Base-by-base conservation (phyloP, 2,797 vertebrate species). In the Nannoperca australis region DNA sequence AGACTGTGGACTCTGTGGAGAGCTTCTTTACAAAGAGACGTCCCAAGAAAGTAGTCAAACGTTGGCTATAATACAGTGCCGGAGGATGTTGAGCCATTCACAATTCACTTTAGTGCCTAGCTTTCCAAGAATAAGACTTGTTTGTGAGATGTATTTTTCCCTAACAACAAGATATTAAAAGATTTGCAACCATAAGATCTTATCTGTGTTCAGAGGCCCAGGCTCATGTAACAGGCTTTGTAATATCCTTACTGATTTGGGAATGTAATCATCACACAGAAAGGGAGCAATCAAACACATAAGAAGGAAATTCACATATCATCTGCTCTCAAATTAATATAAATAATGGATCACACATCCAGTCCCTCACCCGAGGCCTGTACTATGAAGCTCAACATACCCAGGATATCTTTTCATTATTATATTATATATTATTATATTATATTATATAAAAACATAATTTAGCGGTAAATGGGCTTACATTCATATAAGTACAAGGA, bases 21-120 rank as follows among this genome's bases (percentile, higher is more conserved):
- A 17, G 42, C 36, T 83, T 71, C 49, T 78, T 72, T 58, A 71
- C 58, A 70, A 36, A 64, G 20, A 34, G 49, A 47, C 10, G 32
- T 42, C 50, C 54, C 55, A 61, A 70, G 67, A 40, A 73, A 47
- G 34, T 32, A 70, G 66, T 66, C 7, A 49, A 17, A 6, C 8
- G 11, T 45, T 45, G 6, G 17, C 32, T 32, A 8, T 40, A 20
- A 38, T 55, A 6, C 58, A 58, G 1, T 32, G 34, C 45, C 53
- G 30, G 17, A 32, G n/a, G 18, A 34, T 30, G 27, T 56, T n/a
- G 71, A 36, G 30, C 44, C 53, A 27, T 73, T 62, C 40, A 73
- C 70, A 18, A 18, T 66, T 74, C n/a, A 70, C 24, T 64, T 59
- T 14, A 59, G 24, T 59, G 5, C 34, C 55, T 5, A 7, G n/a